Base-by-base conservation (phyloP, 1,140 invertebrate genomes). In the Melipona quadrifasciata region DNA sequence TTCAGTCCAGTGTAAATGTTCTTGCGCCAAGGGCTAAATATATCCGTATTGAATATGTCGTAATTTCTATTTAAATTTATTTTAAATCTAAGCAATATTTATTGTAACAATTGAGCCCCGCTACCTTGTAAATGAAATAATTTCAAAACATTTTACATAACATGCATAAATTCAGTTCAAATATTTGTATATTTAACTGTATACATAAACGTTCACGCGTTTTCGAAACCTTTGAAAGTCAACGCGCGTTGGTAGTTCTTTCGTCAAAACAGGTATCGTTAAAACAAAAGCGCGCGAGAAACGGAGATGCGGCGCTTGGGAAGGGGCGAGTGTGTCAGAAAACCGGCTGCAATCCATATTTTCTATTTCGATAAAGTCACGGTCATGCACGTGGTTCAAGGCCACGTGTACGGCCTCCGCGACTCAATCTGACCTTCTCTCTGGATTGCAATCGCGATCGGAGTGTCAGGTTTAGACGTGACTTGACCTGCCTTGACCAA, bases 401-500 rank as follows among this genome's bases (percentile, higher is more conserved):
- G 85, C 31, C 85, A 47, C 34, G 55, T 61, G 67, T 71, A 74
- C 64, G 80, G 53, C 71, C 58, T 70, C 76, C 75, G 57, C 55
- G 27, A 55, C 24, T 68, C 64, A n/a, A n/a, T 47, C 58, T 64
- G 85, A 86, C 76, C 85, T 84, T 61, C 71, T 72, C 71, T 57
- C 12, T 16, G 82, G 53, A 80, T 86, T 57, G 76, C 73, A 80
- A 58, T 80, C 71, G 57, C 82, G 85, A 84, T 80, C 71, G 24
- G 53, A 78, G 85, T 86, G 82, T 86, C 82, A 65, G 76, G 75
- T 86, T 86, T 84, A 84, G 76, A 86, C 64, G 76, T 75, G 85
- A 80, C 85, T 86, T 78, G 82, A 86, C 82, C 85, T 75, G 82
- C 75, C 82, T 84, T 86, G 82, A 84, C 70, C 82, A 86, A 80